Conservation (phyloP, 2,797 vertebrate genomes). For the Echeneis naucrates region DNA sequence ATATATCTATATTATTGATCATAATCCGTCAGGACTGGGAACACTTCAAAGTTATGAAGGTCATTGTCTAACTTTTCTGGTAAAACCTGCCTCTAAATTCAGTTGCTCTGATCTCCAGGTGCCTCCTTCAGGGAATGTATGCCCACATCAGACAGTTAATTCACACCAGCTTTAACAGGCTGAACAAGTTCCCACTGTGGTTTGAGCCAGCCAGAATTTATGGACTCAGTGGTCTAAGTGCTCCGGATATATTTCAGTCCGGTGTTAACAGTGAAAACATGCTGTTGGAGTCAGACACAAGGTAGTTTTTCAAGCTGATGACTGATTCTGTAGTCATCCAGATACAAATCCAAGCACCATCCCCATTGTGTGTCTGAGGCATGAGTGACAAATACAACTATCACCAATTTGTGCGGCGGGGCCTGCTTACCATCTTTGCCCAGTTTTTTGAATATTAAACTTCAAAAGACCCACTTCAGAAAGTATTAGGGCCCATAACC, state of each 20-base stretch:
- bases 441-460: too few species aligned
- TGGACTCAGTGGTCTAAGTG: too few species aligned
- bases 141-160: background rate
- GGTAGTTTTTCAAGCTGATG: too few species aligned
- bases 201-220: too few species aligned
- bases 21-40: background rate
- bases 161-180: background rate
- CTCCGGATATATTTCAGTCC: background rate
- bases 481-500: background rate
- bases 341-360: too few species aligned
- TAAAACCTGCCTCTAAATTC: background rate
- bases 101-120: background rate
- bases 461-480: too few species aligned
- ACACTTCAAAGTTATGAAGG: background rate
- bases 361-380: too few species aligned
- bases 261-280: background rate
- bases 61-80: background rate
- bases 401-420: too few species aligned
- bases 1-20: background rate
- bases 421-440: too few species aligned
- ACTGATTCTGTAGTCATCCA: too few species aligned
- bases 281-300: background rate
- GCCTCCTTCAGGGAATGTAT: background rate
- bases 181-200: background rate
- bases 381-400: too few species aligned